These are phyloP conservation scores for Scolopax bukidnonensis DNA, from an alignment of 2,797 vertebrate species.

Conservation along the genomic window DNA sequence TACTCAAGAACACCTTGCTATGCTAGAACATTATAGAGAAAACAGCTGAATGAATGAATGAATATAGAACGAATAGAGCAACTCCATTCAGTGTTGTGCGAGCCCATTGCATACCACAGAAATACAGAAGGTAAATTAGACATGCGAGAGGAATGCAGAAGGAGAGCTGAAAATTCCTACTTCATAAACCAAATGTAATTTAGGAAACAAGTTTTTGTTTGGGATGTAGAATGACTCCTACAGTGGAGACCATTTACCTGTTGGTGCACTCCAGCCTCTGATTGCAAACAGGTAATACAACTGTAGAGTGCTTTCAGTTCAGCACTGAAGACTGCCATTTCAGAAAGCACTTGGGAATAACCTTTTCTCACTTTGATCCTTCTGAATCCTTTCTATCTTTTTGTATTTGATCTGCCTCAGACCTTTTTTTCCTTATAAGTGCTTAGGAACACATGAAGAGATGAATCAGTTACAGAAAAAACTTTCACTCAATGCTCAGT, in stretches of 20 bases:
- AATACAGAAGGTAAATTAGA: not conserved
- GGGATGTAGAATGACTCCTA: not conserved
- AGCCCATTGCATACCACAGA: not conserved
- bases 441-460: slow-evolving; percentile 31
- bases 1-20: not conserved
- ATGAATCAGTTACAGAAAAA: slow-evolving; percentile 33
- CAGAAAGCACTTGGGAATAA: slow-evolving; percentile 42
- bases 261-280: not conserved
- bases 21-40: not conserved
- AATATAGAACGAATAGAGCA: no score
- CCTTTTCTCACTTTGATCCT: slow-evolving; percentile 50
- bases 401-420: slow-evolving; percentile 39
- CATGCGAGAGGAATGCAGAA: not conserved
- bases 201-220: not conserved
- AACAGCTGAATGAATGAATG: not conserved
- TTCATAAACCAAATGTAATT: not conserved
- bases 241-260: not conserved
- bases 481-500: not conserved
- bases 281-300: not conserved
- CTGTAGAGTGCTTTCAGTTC: not conserved
- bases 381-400: slow-evolving; percentile 48
- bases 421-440: not conserved
- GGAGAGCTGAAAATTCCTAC: not conserved
- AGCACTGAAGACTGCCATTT: not conserved
- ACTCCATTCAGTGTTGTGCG: not conserved